Base-by-base conservation (phyloP, 1,140 invertebrate species). In the Branchinecta lynchi region DNA sequence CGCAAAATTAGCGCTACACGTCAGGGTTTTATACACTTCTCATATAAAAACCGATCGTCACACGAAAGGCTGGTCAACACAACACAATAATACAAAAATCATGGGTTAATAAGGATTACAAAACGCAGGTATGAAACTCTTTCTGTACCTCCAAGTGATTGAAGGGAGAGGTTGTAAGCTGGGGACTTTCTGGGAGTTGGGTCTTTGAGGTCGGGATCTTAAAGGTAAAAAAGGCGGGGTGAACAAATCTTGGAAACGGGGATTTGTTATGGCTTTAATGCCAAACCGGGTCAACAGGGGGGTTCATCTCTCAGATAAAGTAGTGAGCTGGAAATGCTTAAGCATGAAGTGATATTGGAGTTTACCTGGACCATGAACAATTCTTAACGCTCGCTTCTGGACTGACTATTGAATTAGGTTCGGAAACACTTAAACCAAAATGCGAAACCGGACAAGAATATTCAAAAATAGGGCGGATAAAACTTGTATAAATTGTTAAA, bases 261-360 rank as follows among this genome's bases (percentile, higher is more conserved):
- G 46, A n/a, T 51, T 51, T 51, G 46, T 51, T 51, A n/a, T 51
- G 46, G 46, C n/a, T 51, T 51, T 51, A 51, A n/a, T 51, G 46
- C 46, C 46, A 51, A 51, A 51, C 46, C n/a, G 46, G 46, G 46
- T 51, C 9, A 9, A 51, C 9, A 51, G 46, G 46, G n/a, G 46
- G 46, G 46, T 51, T 51, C 46, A 9, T 51, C n/a, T 51, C 46
- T 51, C 9, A 51, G 46, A 51, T 51, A 51, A 51, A n/a, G 46
- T 51, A 51, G 46, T 51, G 46, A 51, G n/a, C n/a, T n/a, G n/a
- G n/a, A n/a, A n/a, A n/a, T n/a, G n/a, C n/a, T n/a, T n/a, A n/a
- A n/a, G n/a, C 9, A 51, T 9, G n/a, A 51, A 51, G n/a, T n/a
- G n/a, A 51, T 51, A 51, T 51, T 9, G 46, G 46, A 51, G 46